phyloP scores from a whole-genome alignment of 2,888 invertebrate species.

The Spodoptera exigua region DNA sequence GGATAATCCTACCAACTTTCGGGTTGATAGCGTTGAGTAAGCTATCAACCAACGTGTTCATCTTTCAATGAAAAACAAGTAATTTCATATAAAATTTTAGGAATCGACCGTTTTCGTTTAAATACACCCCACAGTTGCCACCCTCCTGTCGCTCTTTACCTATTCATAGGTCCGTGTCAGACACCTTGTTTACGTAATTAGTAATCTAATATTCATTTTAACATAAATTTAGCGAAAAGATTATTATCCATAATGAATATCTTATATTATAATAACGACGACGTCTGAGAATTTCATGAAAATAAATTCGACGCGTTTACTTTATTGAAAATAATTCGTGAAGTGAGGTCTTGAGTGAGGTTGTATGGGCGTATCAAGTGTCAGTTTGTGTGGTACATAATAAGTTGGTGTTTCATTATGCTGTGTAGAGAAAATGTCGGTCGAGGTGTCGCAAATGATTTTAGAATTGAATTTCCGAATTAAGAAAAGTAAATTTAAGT shows the following conservation, averaged over 20 bases:
- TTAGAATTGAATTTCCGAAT: too few species aligned
- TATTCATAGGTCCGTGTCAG: too few species aligned
- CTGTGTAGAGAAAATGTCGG: conserved; percentile 17
- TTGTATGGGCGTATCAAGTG: conserved; percentile 23
- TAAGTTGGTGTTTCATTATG: conserved; percentile 20
- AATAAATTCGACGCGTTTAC: conserved; percentile 23
- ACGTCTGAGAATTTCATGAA: neutral
- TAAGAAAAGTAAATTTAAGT: too few species aligned
- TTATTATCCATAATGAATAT: conserved; percentile 21
- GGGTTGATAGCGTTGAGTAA: too few species aligned
- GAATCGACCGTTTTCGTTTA: too few species aligned
- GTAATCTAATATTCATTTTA: conserved; percentile 30
- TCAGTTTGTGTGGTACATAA: conserved; percentile 14
- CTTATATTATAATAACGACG: conserved; percentile 7
- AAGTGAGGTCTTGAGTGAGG: conserved; percentile 21
- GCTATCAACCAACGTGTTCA: too few species aligned
- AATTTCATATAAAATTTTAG: too few species aligned
- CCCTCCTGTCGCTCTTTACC: too few species aligned
- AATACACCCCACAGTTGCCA: too few species aligned
- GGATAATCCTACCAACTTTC: too few species aligned
- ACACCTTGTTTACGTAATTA: conserved; percentile 13
- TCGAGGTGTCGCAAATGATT: too few species aligned
- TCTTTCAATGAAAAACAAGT: neutral
- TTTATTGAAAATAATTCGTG: conserved; percentile 34
- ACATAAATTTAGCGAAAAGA: conserved; percentile 19